Percentiles rank a stretch among this genome's conserved stretches.
Evolutionary conservation across 2,113 vertebrate species (phyloP).

Genomic region (Pipra filicauda): DNA sequence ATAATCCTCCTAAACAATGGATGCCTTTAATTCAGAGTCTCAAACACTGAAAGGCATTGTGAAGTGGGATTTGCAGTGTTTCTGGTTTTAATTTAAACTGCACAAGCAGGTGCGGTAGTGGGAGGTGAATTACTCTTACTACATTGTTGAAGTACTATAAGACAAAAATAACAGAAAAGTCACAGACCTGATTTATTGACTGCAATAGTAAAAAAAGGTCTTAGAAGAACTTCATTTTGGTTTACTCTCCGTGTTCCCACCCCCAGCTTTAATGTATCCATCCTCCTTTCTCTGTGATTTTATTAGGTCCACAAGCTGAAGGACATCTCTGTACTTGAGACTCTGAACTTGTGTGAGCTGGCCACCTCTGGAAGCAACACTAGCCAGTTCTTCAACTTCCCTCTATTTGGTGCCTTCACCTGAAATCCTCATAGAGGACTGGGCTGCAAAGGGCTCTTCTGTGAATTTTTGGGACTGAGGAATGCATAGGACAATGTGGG

Average conservation of each 20-base stretch:
- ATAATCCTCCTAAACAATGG: constrained; percentile 82
- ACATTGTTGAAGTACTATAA: constrained; percentile 62
- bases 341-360: accelerated
- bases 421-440: not conserved
- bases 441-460: not conserved
- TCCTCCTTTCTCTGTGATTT: not conserved
- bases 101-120: constrained; percentile 85
- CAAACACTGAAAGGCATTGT: constrained; percentile 81
- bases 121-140: constrained; percentile 76
- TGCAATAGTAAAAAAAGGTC: not conserved
- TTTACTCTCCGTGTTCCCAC: accelerated
- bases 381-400: not conserved
- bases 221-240: not conserved
- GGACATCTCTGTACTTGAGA: not conserved
- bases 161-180: not conserved
- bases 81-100: constrained; percentile 86
- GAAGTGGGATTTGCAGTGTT: constrained; percentile 88
- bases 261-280: not conserved
- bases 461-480: not conserved
- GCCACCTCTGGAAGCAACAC: not conserved
- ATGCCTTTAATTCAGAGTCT: constrained; percentile 73
- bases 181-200: not conserved
- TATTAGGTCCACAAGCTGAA: not conserved
- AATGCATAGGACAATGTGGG: accelerated
- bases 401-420: not conserved